Percentiles rank a stretch among this genome's conserved stretches.
Conservation (phyloP, 35 echinoderm and acorn worm genomes). For the Acanthaster planci region DNA sequence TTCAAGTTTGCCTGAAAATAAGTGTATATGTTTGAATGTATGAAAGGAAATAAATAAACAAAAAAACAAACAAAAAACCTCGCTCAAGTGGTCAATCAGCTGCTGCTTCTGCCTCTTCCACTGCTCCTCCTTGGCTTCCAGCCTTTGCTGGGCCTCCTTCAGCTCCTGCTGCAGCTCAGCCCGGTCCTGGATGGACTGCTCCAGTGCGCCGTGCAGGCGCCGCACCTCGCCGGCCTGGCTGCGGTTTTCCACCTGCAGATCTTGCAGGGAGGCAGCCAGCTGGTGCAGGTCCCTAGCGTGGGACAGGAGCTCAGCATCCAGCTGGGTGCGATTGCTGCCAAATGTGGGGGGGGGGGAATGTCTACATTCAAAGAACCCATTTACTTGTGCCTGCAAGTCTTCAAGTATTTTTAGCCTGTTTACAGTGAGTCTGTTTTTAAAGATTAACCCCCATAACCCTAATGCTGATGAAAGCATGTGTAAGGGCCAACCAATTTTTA, state of each 20-base stretch:
- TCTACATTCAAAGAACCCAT: no score
- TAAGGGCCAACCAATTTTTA: no score
- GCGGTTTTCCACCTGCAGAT: not conserved
- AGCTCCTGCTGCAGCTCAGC: constrained; percentile 6
- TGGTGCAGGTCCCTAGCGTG: not conserved
- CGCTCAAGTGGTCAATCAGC: not conserved
- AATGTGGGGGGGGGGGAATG: no score
- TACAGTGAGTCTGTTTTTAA: no score
- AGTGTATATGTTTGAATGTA: no score
- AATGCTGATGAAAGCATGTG: no score
- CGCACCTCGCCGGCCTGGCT: not conserved
- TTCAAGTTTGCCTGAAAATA: no score
- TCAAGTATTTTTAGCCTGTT: no score
- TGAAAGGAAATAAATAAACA: no score
- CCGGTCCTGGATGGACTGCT: not conserved
- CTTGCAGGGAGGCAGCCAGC: not conserved
- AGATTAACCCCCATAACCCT: no score
- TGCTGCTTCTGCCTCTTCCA: not conserved
- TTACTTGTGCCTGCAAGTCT: no score
- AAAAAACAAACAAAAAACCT: no score
- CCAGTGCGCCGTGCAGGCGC: not conserved
- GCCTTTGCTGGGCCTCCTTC: not conserved
- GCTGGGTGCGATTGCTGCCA: not conserved
- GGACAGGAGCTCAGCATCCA: not conserved
- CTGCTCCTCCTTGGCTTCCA: not conserved